These are phyloP conservation scores for Pseudanteris insignis DNA, from an alignment of 2,888 invertebrate genomes.

Conservation along the genomic window DNA sequence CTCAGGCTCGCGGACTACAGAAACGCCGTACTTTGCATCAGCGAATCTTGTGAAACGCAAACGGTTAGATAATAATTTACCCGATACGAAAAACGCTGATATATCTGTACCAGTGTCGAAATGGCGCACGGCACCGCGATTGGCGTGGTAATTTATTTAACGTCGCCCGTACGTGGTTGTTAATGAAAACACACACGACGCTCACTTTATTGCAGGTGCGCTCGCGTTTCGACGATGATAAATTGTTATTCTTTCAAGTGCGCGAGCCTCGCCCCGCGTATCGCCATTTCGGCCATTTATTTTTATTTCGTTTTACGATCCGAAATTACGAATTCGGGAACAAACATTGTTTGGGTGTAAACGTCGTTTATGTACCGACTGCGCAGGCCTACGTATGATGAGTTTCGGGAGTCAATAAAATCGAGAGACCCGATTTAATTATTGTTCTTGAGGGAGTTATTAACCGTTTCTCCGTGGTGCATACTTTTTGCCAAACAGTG, in stretches of 20 bases:
- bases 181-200: slow-evolving; percentile 11
- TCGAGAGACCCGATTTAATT: too few species aligned
- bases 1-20: slow-evolving; percentile 36
- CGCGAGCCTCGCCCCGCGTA: too few species aligned
- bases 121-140: slow-evolving; percentile 12
- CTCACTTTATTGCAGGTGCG: slow-evolving; percentile 1
- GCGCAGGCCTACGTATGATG: too few species aligned
- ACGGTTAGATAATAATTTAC: slow-evolving; percentile 44
- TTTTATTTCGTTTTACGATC: background rate
- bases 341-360: too few species aligned
- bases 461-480: too few species aligned
- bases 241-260: too few species aligned
- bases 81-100: slow-evolving; percentile 25
- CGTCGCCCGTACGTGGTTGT: slow-evolving; percentile 15
- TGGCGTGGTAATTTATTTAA: slow-evolving; percentile 17
- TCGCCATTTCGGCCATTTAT: too few species aligned
- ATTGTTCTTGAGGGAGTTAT: too few species aligned
- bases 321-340: background rate
- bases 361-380: too few species aligned
- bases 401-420: too few species aligned
- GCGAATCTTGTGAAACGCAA: slow-evolving; percentile 45
- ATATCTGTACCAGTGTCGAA: slow-evolving; percentile 35
- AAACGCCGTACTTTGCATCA: slow-evolving; percentile 44
- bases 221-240: too few species aligned
- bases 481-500: too few species aligned